Conservation (phyloP, 2,797 vertebrate species). For the Mionectes olivaceus region DNA sequence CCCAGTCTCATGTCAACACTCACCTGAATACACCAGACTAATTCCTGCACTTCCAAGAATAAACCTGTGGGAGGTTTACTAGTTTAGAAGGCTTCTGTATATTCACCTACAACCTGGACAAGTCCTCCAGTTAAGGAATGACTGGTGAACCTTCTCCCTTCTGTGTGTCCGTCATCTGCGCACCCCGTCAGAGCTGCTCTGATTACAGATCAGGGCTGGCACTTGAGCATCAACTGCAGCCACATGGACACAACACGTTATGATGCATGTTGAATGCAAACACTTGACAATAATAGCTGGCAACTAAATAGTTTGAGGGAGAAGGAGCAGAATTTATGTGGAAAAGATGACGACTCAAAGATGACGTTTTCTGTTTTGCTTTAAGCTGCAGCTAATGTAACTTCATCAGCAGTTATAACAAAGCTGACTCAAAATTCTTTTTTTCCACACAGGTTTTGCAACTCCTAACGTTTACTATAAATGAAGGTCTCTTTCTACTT, state of each 20-base stretch:
- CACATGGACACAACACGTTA: neutral
- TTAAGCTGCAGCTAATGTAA: neutral
- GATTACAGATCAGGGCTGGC: neutral
- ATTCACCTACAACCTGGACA: neutral
- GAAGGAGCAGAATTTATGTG: neutral
- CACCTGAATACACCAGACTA: constrained; percentile 16
- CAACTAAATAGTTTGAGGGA: neutral
- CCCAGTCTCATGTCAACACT: neutral
- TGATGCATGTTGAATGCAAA: neutral
- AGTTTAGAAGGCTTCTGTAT: neutral
- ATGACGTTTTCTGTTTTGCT: neutral
- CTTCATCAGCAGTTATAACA: constrained; percentile 12
- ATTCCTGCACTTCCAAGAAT: neutral
- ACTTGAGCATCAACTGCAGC: neutral
- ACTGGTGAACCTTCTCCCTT: neutral
- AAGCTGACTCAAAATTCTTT: constrained; percentile 27
- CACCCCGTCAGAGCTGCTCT: constrained; percentile 6
- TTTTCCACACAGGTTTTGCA: constrained; percentile 15
- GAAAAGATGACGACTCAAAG: neutral
- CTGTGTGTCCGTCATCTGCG: neutral
- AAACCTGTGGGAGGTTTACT: neutral
- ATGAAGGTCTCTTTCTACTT: constrained; percentile 40
- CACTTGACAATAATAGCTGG: neutral
- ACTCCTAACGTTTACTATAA: neutral
- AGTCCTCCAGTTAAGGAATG: neutral